Base-by-base conservation (phyloP, 2,797 vertebrate genomes). In the Eospalax fontanierii region DNA sequence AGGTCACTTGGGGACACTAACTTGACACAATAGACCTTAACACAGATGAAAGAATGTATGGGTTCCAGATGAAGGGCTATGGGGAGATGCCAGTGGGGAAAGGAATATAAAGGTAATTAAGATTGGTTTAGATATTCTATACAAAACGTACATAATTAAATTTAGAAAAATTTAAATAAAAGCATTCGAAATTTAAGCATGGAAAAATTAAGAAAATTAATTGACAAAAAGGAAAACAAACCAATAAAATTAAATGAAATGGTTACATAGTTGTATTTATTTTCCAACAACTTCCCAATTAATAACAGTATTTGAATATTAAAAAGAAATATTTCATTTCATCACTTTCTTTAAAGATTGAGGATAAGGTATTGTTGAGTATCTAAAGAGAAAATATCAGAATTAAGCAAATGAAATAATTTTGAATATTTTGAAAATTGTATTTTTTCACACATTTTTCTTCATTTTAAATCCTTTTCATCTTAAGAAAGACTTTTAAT, bases 391-490 rank as follows among this genome's bases (percentile, higher is more conserved):
- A 74, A 75, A 84, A 79, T 90, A 19, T 4, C 12, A 80, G 75
- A 92, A 46, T 73, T 63, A 59, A 97, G 76, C 11, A 9, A 0
- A 73, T 75, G 38, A 94, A 38, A 74, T 50, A 16, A 43, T 59
- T 90, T 84, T 12, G 88, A 83, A 81, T 90, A 19, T 73, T 38
- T 30, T 70, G 3, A 71, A 93, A 87, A 38, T 68, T 83, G 33
- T 46, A 43, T 89, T 86, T 38, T 61, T 71, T 22, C 10, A 68
- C 16, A 63, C 5, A 40, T 22, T 40, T 76, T 78, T 38, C 21
- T 93, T 66, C 7, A 59, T 18, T 79, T 4, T 46, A 26, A 66
- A 81, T 94, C 3, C 14, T 81, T 92, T 83, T 71, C 65, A 18
- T 90, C 16, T 88, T 80, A 87, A n/a, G n/a, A n/a, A n/a, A n/a